Evolutionary conservation across 2,113 vertebrate genomes (phyloP), one percentile per base, ranked within the genome.

Genomic region (Ancistrus triradiatus): DNA sequence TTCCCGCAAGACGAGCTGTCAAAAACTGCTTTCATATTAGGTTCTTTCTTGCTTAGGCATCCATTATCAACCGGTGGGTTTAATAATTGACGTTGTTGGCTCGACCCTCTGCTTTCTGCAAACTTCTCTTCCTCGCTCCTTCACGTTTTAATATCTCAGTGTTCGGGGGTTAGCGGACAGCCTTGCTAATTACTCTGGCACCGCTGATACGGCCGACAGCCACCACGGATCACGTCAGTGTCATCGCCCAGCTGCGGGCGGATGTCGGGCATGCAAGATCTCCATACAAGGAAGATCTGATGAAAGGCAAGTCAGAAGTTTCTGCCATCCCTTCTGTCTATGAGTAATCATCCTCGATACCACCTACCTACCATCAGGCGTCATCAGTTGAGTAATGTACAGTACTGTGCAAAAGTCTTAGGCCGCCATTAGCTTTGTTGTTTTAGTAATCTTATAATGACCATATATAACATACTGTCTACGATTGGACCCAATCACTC

Each of bases 1-100:
- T 85, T 81, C 80, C 79, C 56, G 56, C 67, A 71, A 71, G 77
- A 74, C 76, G 65, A 74, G 63, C 76, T 78, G 80, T 80, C 77
- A 81, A 73, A 76, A 67, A 49, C 21, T 15, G 51, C 52, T 58
- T 40, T 18, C n/a, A 52, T 57, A 70, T 42, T 66, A 13, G 15
- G 52, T 47, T 55, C 28, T 27, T 22, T 43, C n/a, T 56, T 56
- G 31, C 49, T 67, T 52, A 47, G 38, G 24, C 25, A 27, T 21
- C 28, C 38, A 28, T 18, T 24, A 17, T 58, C 27, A 37, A 14
- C 27, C 25, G 6, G 2, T 9, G 43, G 14, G 2, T 1, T 50
- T 19, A 27, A 10, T 15, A 35, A 27, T 40, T 35, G 8, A 61
- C 31, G 18, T 40, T 58, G 10, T 37, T 1, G 52, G 33, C 27